These are phyloP conservation scores for Caenorhabditis zanzibari DNA, from an alignment of 2,888 invertebrate genomes.

Conservation along the genomic window DNA sequence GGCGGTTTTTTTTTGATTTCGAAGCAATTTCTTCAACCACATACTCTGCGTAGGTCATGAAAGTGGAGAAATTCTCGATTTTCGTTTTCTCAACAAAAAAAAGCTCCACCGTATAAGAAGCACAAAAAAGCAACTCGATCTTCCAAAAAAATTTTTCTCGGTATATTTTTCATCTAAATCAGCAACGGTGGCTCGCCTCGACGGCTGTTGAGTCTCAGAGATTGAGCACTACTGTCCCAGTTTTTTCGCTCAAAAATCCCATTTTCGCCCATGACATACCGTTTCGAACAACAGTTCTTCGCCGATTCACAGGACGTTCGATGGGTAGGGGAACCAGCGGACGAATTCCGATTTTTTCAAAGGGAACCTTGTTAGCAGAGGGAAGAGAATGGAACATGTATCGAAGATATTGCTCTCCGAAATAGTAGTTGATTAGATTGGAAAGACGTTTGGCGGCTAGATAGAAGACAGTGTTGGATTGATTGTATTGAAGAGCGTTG, in stretches of 20 bases:
- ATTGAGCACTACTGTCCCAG: slow-evolving; percentile 78
- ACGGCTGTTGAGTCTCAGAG: slow-evolving; percentile 13
- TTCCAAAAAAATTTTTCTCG: slow-evolving; percentile 73
- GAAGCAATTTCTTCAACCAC: background rate
- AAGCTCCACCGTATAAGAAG: no score
- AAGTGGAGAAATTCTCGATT: no score
- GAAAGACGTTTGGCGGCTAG: slow-evolving; percentile 87
- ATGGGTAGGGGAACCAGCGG: slow-evolving; percentile 52
- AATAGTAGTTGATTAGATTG: slow-evolving; percentile 91
- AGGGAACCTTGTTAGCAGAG: slow-evolving; percentile 85
- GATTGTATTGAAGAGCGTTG: slow-evolving; percentile 98
- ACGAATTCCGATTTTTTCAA: slow-evolving; percentile 68
- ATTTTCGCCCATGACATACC: slow-evolving; percentile 53
- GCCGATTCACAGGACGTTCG: slow-evolving; percentile 51
- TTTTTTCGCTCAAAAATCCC: slow-evolving; percentile 56
- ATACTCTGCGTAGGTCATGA: background rate
- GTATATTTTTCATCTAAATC: slow-evolving; percentile 81
- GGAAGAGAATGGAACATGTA: slow-evolving; percentile 87
- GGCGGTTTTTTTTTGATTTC: background rate
- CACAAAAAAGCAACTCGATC: slow-evolving; percentile 73
- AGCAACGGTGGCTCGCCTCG: slow-evolving; percentile 64
- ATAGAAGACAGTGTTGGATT: slow-evolving; percentile 89
- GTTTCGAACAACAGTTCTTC: slow-evolving; percentile 56
- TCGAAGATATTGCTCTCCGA: slow-evolving; percentile 90
- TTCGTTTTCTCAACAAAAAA: no score